These are phyloP conservation scores for Drosophila nikananu DNA, from an alignment of 1,140 invertebrate genomes.

Conservation along the genomic window DNA sequence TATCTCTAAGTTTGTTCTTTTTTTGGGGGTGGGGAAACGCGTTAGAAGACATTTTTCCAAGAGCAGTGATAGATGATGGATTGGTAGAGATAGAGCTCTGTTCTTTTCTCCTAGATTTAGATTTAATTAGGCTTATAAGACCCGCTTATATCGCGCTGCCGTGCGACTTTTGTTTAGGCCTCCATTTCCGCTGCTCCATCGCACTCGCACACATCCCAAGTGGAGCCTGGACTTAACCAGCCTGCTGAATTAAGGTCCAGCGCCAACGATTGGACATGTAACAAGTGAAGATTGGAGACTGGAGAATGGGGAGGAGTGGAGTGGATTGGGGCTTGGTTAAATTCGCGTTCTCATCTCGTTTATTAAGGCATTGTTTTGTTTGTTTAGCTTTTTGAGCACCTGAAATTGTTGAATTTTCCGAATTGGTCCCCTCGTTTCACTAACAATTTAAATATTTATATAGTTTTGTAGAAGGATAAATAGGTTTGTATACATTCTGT, in stretches of 20 bases:
- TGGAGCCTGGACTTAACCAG: conserved; percentile 55
- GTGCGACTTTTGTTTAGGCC: conserved; percentile 67
- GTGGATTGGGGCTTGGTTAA: conserved; percentile 60
- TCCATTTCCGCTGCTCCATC: conserved; percentile 35
- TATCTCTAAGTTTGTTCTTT: conserved; percentile 76
- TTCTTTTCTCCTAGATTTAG: conserved; percentile 31
- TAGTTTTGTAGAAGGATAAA: conserved; percentile 28
- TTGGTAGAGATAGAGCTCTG: conserved; percentile 28
- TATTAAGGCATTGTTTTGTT: conserved; percentile 54
- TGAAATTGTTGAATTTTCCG: conserved; percentile 59
- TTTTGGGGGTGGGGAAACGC: conserved; percentile 21
- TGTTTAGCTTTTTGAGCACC: conserved; percentile 71
- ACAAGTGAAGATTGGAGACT: conserved; percentile 1
- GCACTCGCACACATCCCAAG: conserved; percentile 26
- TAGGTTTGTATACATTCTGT: conserved; percentile 21
- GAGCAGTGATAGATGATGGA: conserved; percentile 47
- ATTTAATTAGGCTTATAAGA: conserved; percentile 78
- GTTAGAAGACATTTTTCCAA: conserved; percentile 15
- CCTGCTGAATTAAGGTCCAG: conserved; percentile 75
- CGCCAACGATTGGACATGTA: conserved; percentile 19
- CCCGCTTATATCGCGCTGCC: conserved; percentile 81
- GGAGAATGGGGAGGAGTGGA: conserved; percentile 8
- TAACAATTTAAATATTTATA: conserved; percentile 52
- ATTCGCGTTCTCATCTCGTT: conserved; percentile 68
- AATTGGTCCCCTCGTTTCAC: conserved; percentile 37